These are phyloP conservation scores for Pogonocichla stellata DNA, from an alignment of 2,113 vertebrate species.

Conservation along the genomic window DNA sequence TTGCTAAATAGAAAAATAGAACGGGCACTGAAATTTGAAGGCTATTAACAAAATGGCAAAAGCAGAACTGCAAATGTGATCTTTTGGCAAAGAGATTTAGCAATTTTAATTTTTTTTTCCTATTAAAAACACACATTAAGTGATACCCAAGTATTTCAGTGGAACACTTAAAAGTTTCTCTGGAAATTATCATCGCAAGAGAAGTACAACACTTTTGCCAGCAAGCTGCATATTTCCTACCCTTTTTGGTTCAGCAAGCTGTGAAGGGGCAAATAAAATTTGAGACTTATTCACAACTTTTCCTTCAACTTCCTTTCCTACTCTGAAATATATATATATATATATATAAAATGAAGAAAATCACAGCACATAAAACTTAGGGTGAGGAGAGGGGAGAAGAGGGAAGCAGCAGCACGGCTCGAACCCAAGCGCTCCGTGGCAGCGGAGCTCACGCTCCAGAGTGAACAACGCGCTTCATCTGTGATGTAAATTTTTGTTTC, in stretches of 20 bases:
- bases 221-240: not conserved
- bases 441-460: not conserved
- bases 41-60: not conserved
- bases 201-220: not conserved
- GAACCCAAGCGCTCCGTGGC: fast-evolving
- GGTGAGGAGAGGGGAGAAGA: too few species aligned
- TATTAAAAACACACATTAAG: not conserved
- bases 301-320: not conserved
- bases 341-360: too few species aligned
- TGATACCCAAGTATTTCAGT: not conserved
- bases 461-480: not conserved
- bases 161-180: not conserved
- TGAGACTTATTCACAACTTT: not conserved
- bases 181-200: not conserved
- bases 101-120: not conserved
- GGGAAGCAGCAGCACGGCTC: not conserved
- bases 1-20: not conserved
- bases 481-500: constrained; percentile 2
- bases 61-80: not conserved
- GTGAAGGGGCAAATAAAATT: not conserved
- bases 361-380: not conserved
- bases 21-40: not conserved
- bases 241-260: not conserved
- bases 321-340: not conserved
- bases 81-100: not conserved